phyloP scores from a whole-genome alignment of 1,140 invertebrate species.

The Drosophila ogumai region DNA sequence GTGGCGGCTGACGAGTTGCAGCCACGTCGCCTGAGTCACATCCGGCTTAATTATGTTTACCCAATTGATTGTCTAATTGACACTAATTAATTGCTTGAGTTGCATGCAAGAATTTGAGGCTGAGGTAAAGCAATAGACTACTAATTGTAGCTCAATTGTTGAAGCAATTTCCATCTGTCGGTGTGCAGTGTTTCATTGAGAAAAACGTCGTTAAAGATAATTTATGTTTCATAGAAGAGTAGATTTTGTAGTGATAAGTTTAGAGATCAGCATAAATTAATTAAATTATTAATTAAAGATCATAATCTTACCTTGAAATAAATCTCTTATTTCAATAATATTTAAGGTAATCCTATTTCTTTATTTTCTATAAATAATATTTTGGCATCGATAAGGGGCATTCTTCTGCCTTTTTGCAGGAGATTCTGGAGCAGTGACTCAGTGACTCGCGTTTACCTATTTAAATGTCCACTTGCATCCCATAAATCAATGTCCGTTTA shows the following conservation, averaged over 20 bases:
- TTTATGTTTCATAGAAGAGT: no score
- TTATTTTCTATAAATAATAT: neutral
- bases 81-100: slow-evolving; percentile 51
- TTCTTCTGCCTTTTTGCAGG: neutral
- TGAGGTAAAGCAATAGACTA: slow-evolving; percentile 17
- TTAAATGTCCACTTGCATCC: slow-evolving; percentile 6
- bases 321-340: no score
- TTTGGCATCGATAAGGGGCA: neutral
- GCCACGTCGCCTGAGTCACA: slow-evolving; percentile 32
- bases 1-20: slow-evolving; percentile 14
- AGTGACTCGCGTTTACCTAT: neutral
- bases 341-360: neutral
- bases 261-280: no score
- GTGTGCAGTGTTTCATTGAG: neutral
- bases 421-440: neutral
- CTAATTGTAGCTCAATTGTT: slow-evolving; percentile 27
- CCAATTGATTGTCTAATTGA: slow-evolving; percentile 52
- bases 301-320: no score
- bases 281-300: no score
- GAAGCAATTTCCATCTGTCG: slow-evolving; percentile 1
- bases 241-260: no score
- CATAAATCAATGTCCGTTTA: slow-evolving; percentile 21
- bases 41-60: slow-evolving; percentile 46
- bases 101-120: slow-evolving; percentile 38
- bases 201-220: neutral